Conservation (phyloP, 2,797 vertebrate species). For the Lindbergichthys nudifrons region DNA sequence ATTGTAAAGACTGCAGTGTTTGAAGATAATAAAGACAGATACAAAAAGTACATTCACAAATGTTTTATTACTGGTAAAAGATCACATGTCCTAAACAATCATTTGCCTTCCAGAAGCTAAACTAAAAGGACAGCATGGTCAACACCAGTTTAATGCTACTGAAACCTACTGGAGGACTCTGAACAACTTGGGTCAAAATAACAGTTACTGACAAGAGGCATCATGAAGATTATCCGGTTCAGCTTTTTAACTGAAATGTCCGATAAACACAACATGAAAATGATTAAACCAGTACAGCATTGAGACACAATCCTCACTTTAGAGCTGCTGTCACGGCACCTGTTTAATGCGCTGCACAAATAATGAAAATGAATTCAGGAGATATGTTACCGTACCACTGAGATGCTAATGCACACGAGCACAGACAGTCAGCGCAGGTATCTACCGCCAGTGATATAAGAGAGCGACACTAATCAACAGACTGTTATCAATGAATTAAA, state of each 20-base stretch:
- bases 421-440: slow-evolving; percentile 31
- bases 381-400: slow-evolving; percentile 48
- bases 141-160: slow-evolving; percentile 47
- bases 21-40: slow-evolving; percentile 22
- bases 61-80: slow-evolving; percentile 73
- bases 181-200: slow-evolving; percentile 31
- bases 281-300: slow-evolving; percentile 7
- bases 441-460: slow-evolving; percentile 20
- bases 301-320: slow-evolving; percentile 26
- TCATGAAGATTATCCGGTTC: slow-evolving; percentile 16
- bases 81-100: slow-evolving; percentile 75
- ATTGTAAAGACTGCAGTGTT: not conserved
- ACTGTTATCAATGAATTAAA: slow-evolving; percentile 1
- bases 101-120: slow-evolving; percentile 65
- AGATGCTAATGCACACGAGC: slow-evolving; percentile 40
- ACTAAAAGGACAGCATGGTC: slow-evolving; percentile 47
- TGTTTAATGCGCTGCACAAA: slow-evolving; percentile 22
- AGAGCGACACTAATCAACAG: slow-evolving; percentile 22
- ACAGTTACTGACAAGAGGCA: slow-evolving; percentile 12
- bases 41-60: slow-evolving; percentile 69
- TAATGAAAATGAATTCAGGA: slow-evolving; percentile 25
- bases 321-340: slow-evolving; percentile 8
- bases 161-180: slow-evolving; percentile 25
- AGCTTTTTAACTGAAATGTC: slow-evolving; percentile 3
- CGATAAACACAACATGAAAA: slow-evolving; percentile 13